Base-by-base conservation (phyloP, 2,888 invertebrate species). In the Drosophila demipolita region DNA sequence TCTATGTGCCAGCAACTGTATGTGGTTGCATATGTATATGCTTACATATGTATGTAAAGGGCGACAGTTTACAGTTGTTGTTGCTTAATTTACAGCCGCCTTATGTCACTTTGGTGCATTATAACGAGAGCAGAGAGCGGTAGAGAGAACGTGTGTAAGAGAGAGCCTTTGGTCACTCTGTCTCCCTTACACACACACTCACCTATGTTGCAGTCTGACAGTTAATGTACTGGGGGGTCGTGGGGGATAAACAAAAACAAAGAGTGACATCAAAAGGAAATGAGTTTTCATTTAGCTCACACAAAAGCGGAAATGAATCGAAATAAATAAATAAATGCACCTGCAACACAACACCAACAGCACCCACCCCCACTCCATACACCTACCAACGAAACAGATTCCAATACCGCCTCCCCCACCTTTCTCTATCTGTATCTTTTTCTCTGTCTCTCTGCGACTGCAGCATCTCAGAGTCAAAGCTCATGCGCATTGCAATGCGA, bases 241-340 rank as follows among this genome's bases (percentile, higher is more conserved):
- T n/a, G 45, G 57, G 53, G 65, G 68, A 42, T 54, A 66, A 59
- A 12, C 60, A 61, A 52, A 62, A 74, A 35, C 48, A 67, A 52
- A 40, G 42, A 53, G 66, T 70, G 75, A 89, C 90, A 90, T 91
- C 91, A 91, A 91, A 91, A 91, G 89, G 89, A 91, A 91, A 91
- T 91, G 87, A 89, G 78, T 91, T 91, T 91, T 90, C 91, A 89
- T 90, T 91, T 89, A 89, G 83, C 85, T 68, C 75, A 75, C 80
- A 80, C 87, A 87, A 80, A 85, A 89, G 85, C 90, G 91, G 90
- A 91, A 90, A 91, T 91, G 84, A 92, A 90, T 86, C 86, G 86
- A 87, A 90, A 90, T 91, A 91, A 90, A 89, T 90, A 90, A 90
- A 87, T 80, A 87, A 87, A 80, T 90, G 87, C 90, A 91, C 91